Percentiles rank a stretch among this genome's conserved stretches.
Conservation (phyloP, 2,113 vertebrate species). For the Plestiodon gilberti region DNA sequence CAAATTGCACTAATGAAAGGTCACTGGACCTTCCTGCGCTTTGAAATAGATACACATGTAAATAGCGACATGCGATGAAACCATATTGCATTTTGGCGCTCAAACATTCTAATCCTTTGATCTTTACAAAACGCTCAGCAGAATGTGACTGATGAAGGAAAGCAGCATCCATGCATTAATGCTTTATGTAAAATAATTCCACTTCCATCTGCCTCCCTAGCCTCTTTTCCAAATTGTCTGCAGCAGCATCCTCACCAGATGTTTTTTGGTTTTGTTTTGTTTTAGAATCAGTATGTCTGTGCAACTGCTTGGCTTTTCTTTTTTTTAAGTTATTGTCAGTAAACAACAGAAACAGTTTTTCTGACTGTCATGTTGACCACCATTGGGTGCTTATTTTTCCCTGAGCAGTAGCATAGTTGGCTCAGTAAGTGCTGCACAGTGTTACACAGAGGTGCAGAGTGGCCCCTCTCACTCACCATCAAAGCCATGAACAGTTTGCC, state of each 20-base stretch:
- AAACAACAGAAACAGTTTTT: not conserved
- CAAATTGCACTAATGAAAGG: not conserved
- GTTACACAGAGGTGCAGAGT: no score
- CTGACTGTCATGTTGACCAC: not conserved
- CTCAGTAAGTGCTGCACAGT: no score
- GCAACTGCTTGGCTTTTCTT: not conserved
- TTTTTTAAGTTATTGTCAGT: not conserved
- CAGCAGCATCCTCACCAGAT: not conserved
- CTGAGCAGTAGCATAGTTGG: not conserved
- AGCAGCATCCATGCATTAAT: constrained; percentile 7
- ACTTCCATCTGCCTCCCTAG: not conserved
- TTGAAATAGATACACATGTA: constrained; percentile 11
- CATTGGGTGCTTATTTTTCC: not conserved
- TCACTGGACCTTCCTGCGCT: not conserved
- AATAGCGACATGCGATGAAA: constrained; percentile 21
- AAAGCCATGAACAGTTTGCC: no score
- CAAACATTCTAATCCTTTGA: constrained; percentile 32
- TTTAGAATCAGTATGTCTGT: not conserved
- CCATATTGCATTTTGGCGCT: not conserved
- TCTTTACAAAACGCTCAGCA: constrained; percentile 20
- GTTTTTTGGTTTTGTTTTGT: not conserved
- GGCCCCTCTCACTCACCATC: no score
- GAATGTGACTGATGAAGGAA: constrained; percentile 14
- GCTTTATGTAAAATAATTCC: constrained; percentile 8
- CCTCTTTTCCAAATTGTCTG: not conserved